These are phyloP conservation scores for Venturia canescens DNA, from an alignment of 1,140 invertebrate genomes.

Conservation along the genomic window DNA sequence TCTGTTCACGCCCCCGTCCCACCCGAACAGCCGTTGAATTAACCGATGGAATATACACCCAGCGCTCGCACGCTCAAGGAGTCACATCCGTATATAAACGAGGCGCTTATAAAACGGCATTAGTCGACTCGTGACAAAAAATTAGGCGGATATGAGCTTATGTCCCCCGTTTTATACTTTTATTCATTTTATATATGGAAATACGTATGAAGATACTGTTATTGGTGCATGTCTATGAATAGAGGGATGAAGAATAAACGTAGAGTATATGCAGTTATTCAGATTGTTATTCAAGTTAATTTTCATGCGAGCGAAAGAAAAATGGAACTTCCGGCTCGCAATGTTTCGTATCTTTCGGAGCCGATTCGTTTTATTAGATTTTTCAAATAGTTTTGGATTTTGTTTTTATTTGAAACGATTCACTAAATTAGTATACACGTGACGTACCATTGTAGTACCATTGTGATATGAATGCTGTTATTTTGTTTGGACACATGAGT, in stretches of 20 bases:
- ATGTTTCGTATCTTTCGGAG: too few species aligned
- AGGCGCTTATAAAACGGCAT: neutral
- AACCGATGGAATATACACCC: neutral
- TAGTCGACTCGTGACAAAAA: constrained; percentile 3
- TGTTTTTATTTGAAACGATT: neutral
- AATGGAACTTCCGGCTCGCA: too few species aligned
- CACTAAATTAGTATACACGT: neutral
- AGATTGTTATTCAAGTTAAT: too few species aligned
- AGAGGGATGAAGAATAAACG: neutral
- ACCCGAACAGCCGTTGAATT: constrained; percentile 32
- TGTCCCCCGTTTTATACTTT: neutral
- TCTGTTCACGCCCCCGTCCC: constrained; percentile 34
- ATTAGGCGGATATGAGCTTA: neutral
- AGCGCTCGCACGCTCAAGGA: constrained; percentile 23
- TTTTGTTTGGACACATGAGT: constrained; percentile 42
- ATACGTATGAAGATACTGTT: neutral
- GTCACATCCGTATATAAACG: constrained; percentile 25
- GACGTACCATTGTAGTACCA: too few species aligned
- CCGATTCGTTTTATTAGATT: too few species aligned
- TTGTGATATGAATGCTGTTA: constrained; percentile 33
- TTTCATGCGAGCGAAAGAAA: too few species aligned
- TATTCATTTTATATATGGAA: neutral
- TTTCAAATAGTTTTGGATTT: neutral
- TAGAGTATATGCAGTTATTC: too few species aligned
- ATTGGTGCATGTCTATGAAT: neutral